Conservation (phyloP, 30 jellyfish, hydroid and myxozoan species). For the Aurelia aurita region DNA sequence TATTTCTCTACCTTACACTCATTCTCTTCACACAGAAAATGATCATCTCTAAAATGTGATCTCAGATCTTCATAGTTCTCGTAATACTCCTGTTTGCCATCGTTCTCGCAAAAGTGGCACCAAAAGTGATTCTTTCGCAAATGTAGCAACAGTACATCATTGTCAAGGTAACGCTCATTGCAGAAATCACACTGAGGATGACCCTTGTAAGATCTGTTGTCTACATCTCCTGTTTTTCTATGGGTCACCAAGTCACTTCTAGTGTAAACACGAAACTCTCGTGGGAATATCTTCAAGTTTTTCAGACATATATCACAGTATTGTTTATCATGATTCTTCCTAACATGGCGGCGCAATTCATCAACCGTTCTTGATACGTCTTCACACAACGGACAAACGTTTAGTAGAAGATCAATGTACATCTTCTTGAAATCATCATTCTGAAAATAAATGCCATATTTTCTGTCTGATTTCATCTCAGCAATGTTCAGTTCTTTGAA, state of each 20-base stretch:
- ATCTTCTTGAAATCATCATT: constrained; percentile 19
- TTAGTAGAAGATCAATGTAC: constrained; percentile 57
- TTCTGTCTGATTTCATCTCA: constrained; percentile 21
- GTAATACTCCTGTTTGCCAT: constrained; percentile 95
- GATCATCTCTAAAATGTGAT: constrained; percentile 80
- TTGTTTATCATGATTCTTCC: constrained; percentile 85
- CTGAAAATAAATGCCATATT: constrained; percentile 83
- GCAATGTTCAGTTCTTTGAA: constrained; percentile 49
- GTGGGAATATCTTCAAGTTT: constrained; percentile 80
- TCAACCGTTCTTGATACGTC: constrained; percentile 31
- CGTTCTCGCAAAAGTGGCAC: constrained; percentile 98
- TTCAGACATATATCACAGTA: constrained; percentile 86
- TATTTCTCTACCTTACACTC: constrained; percentile 83
- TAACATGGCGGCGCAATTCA: constrained; percentile 76
- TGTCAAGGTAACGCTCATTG: constrained; percentile 85
- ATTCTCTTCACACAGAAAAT: constrained; percentile 88
- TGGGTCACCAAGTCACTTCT: constrained; percentile 80
- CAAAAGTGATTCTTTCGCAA: constrained; percentile 94
- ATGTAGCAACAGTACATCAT: constrained; percentile 83
- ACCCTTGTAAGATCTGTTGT: constrained; percentile 86
- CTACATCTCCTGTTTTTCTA: constrained; percentile 88
- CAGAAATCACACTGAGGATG: constrained; percentile 97
- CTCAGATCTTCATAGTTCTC: constrained; percentile 80
- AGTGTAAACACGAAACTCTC: constrained; percentile 71
- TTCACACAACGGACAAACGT: constrained; percentile 70